Evolutionary conservation across 2,888 invertebrate species (phyloP).

Genomic region (Drosophila longiperda): DNA sequence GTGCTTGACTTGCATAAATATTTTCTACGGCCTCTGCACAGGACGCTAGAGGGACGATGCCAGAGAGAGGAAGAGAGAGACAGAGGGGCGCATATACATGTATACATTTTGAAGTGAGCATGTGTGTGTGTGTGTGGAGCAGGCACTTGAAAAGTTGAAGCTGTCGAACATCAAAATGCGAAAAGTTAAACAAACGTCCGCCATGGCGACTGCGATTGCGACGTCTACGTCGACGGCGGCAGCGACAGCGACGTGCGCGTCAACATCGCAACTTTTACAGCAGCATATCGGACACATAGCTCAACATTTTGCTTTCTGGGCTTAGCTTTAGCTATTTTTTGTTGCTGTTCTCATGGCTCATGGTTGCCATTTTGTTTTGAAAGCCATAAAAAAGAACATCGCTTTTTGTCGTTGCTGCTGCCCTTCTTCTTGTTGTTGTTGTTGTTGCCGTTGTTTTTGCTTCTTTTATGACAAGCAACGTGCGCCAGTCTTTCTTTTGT

Average conservation of each 20-base stretch:
- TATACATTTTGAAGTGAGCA: slow-evolving; percentile 1
- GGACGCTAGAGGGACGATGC: not conserved
- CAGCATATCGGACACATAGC: slow-evolving; percentile 56
- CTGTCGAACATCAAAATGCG: slow-evolving; percentile 72
- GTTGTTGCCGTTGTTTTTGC: slow-evolving; percentile 26
- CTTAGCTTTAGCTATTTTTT: slow-evolving; percentile 19
- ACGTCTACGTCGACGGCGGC: not conserved
- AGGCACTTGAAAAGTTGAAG: slow-evolving; percentile 74
- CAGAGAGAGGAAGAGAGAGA: no score
- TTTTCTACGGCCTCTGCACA: slow-evolving; percentile 67
- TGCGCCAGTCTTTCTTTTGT: slow-evolving; percentile 50
- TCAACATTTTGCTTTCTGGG: slow-evolving; percentile 63
- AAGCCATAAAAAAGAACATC: slow-evolving; percentile 60
- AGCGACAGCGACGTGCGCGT: slow-evolving; percentile 3
- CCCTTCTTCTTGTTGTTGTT: slow-evolving; percentile 26
- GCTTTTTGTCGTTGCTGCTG: slow-evolving; percentile 53
- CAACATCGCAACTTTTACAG: slow-evolving; percentile 52
- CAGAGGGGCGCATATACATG: not conserved
- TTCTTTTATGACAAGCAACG: slow-evolving; percentile 60
- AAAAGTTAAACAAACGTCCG: slow-evolving; percentile 80
- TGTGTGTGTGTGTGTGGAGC: slow-evolving; percentile 28
- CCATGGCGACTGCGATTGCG: slow-evolving; percentile 32
- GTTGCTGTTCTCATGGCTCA: slow-evolving; percentile 48
- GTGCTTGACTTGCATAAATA: slow-evolving; percentile 82
- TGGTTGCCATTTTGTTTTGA: slow-evolving; percentile 81